A percentile compares a stretch with the other conserved stretches of the same genome.
Conservation (phyloP, 2,113 vertebrate genomes). For the Anas platyrhynchos region DNA sequence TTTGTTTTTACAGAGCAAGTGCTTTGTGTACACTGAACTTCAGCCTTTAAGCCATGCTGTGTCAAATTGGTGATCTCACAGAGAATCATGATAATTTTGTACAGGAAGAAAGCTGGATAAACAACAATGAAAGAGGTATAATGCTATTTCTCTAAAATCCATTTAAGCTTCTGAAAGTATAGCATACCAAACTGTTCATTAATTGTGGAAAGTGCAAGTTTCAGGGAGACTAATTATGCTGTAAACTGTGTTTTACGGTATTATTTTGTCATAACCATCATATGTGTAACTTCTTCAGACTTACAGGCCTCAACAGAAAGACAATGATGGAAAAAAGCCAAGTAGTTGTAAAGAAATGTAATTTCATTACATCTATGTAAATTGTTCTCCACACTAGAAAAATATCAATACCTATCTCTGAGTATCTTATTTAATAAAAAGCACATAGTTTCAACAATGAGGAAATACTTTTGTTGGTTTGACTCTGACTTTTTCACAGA, state of each 20-base stretch:
- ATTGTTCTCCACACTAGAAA: background rate
- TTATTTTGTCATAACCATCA: background rate
- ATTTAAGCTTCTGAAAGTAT: slow-evolving; percentile 13
- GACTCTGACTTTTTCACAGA: background rate
- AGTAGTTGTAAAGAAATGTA: background rate
- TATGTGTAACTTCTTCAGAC: background rate
- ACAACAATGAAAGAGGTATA: background rate
- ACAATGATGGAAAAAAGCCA: background rate
- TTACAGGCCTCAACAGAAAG: background rate
- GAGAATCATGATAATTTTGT: slow-evolving; percentile 5
- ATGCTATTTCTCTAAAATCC: background rate
- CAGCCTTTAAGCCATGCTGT: background rate
- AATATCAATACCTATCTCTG: background rate
- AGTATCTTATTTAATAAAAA: background rate
- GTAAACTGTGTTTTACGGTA: background rate
- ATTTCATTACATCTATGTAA: background rate
- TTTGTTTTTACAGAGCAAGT: background rate
- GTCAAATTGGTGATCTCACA: background rate
- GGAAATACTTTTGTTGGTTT: background rate
- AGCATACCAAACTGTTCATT: background rate
- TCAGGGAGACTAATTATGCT: background rate
- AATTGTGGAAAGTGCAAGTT: background rate
- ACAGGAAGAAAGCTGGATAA: fast-evolving
- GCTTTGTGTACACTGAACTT: background rate
- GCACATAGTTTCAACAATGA: background rate